Conservation (phyloP, 2,113 vertebrate species). For the Taxidea taxus region DNA sequence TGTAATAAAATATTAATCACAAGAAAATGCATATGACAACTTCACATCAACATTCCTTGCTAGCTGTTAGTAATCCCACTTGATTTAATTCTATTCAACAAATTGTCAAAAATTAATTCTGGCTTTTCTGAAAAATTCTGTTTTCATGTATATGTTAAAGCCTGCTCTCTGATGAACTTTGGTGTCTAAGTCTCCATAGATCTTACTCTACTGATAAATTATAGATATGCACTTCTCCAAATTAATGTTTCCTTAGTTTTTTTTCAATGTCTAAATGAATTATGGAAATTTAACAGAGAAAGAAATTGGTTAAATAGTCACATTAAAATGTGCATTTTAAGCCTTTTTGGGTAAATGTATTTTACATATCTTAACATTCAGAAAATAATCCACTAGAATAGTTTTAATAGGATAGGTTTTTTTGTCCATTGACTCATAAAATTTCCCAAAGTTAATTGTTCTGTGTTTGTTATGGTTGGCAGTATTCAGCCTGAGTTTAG, state of each 20-base stretch:
- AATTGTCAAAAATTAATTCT: conserved; percentile 54
- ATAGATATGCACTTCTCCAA: conserved; percentile 60
- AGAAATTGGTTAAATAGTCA: background rate
- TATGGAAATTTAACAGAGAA: conserved; percentile 42
- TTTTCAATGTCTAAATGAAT: conserved; percentile 57
- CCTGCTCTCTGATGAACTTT: conserved; percentile 70
- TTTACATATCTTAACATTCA: background rate
- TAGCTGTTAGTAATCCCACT: conserved; percentile 65
- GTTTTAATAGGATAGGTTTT: background rate
- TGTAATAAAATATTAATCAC: conserved; percentile 60
- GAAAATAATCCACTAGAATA: background rate
- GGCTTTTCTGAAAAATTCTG: conserved; percentile 56
- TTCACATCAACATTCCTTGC: conserved; percentile 55
- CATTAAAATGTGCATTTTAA: background rate
- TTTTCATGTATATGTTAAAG: conserved; percentile 63
- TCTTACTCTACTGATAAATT: conserved; percentile 77
- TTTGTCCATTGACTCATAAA: background rate
- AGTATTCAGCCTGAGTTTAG: background rate
- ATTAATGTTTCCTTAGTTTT: conserved; percentile 72
- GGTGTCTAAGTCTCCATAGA: conserved; percentile 57
- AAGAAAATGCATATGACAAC: conserved; percentile 38
- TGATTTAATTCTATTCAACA: conserved; percentile 58
- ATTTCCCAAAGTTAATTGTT: background rate
- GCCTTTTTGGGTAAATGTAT: background rate
- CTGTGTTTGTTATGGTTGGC: background rate